phyloP scores from a whole-genome alignment of 2,797 vertebrate genomes.

The Sebastes nivosus region DNA sequence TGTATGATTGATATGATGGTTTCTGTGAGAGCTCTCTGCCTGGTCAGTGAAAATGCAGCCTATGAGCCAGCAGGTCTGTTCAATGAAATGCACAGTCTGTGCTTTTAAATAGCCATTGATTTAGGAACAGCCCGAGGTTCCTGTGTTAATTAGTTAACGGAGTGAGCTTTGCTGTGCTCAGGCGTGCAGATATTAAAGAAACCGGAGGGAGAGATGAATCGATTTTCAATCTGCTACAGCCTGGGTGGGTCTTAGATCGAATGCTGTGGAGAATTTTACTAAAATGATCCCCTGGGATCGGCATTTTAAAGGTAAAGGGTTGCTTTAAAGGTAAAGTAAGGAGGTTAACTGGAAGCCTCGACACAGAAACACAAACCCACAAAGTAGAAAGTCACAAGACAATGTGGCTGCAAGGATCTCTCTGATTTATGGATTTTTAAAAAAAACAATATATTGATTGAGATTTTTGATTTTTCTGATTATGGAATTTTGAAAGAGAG shows the following conservation, averaged over 20 bases:
- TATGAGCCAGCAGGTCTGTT: constrained; percentile 5
- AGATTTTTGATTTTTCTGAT: too few relatives aligned
- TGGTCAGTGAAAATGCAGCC: constrained; percentile 10
- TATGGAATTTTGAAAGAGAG: background rate
- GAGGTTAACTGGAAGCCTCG: background rate
- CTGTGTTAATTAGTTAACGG: constrained; percentile 45
- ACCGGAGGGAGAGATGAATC: background rate
- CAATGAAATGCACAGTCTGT: constrained; percentile 27
- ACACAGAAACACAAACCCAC: background rate
- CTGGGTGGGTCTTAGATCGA: background rate
- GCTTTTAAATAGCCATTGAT: constrained; percentile 36
- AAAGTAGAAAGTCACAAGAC: background rate
- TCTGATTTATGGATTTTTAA: too few relatives aligned
- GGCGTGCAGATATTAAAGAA: constrained; percentile 14
- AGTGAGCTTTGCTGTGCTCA: constrained; percentile 12
- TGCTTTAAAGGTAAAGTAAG: background rate
- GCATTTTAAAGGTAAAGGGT: background rate
- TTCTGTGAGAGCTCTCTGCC: background rate
- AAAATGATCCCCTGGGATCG: background rate
- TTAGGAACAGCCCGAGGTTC: constrained; percentile 12
- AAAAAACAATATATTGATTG: background rate
- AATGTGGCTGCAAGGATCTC: background rate
- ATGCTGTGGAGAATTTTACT: background rate
- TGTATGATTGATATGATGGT: background rate
- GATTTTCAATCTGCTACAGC: constrained; percentile 13